Evolutionary conservation across 2,797 vertebrate genomes (phyloP).

Genomic region (Eupleurogrammus muticus): DNA sequence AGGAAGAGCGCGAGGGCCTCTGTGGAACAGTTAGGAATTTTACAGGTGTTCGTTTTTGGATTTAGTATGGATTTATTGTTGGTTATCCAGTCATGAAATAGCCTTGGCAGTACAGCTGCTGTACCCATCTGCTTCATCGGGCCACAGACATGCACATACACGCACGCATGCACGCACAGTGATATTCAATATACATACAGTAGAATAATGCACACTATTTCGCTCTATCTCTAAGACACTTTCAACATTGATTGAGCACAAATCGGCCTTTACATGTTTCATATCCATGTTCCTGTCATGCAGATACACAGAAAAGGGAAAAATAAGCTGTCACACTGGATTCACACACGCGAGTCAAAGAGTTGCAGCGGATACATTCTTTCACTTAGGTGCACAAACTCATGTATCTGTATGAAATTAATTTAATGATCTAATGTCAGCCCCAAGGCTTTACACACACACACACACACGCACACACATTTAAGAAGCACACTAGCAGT

Average conservation of each 20-base stretch:
- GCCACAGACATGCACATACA: slow-evolving; percentile 5
- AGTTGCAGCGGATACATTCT: not conserved
- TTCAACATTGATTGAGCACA: slow-evolving; percentile 24
- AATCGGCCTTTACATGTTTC: slow-evolving; percentile 17
- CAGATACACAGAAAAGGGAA: not conserved
- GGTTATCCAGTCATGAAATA: slow-evolving; percentile 74
- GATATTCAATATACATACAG: slow-evolving; percentile 38
- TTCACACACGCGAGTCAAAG: not conserved
- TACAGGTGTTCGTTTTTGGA: slow-evolving; percentile 62
- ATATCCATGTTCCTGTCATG: not conserved
- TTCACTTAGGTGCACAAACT: not conserved
- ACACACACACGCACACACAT: not conserved
- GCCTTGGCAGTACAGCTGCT: slow-evolving; percentile 65
- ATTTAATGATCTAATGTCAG: slow-evolving; percentile 24
- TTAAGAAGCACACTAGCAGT: not conserved
- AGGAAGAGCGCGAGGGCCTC: slow-evolving; percentile 31
- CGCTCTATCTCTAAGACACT: slow-evolving; percentile 25
- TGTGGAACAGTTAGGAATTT: slow-evolving; percentile 39
- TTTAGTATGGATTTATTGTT: slow-evolving; percentile 68
- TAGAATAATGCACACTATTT: slow-evolving; percentile 12
- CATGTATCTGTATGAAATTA: slow-evolving; percentile 3
- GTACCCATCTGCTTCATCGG: slow-evolving; percentile 64
- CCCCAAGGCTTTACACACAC: not conserved
- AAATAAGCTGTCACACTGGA: not conserved
- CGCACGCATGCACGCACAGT: not conserved